Evolutionary conservation across 2,797 vertebrate species (phyloP), one percentile per base, ranked within the genome.

Genomic region (Streptopelia turtur): DNA sequence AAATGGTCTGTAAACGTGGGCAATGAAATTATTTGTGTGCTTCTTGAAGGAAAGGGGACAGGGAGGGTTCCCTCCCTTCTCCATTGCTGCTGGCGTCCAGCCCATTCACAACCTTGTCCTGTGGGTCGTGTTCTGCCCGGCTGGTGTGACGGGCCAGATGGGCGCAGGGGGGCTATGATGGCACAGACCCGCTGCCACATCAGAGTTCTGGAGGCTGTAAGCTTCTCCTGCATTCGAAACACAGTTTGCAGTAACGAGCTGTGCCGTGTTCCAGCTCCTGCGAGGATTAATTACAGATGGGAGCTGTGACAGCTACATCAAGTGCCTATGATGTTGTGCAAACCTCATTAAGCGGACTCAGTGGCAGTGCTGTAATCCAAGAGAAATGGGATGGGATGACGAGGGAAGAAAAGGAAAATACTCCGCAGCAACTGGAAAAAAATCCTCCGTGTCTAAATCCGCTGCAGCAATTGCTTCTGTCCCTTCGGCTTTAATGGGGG

Each of bases 241-340:
- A 8, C 64, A 63, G 91, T 64, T 70, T 82, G 80, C 68, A 61
- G 71, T 76, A 89, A 35, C 77, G 93, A 84, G 77, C 74, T 91
- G 88, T 74, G 88, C 90, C 71, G 88, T 1, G 0, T 56, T 75
- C 80, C 64, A 68, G 90, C 91, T 96, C 90, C 81, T 84, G 88
- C 53, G 90, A 95, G 92, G 93, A 93, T 95, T 96, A 93, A 95
- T 96, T 95, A 85, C 93, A 90, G 90, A 77, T 90, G 81, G 88
- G 77, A 74, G 75, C 83, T 87, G 88, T 87, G 95, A 83, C 86
- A 87, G 93, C 88, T 96, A 80, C 93, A 94, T 92, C 91, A 90
- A 85, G 88, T 60, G 47, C 71, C 83, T 95, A 21, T 90, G 78
- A 85, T 83, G 86, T 93, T 95, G 79, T 94, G 93, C 90, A 93